Percentiles rank a stretch among this genome's conserved stretches.
These are phyloP conservation scores for Ethmia dodecea DNA, from an alignment of 2,888 invertebrate species.

Conservation along the genomic window DNA sequence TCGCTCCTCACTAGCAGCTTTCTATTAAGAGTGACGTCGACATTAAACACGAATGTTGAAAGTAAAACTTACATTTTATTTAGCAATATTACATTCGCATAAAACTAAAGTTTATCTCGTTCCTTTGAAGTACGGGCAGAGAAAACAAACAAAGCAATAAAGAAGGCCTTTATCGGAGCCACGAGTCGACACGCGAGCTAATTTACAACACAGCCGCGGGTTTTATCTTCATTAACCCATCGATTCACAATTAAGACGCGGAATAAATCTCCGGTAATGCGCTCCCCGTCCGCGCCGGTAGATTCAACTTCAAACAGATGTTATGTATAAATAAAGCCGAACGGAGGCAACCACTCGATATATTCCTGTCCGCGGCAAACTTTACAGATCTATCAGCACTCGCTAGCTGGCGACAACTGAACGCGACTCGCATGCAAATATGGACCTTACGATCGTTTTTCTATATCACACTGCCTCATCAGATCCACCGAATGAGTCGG, in stretches of 20 bases:
- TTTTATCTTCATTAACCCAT: conserved; percentile 79
- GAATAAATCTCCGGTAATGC: conserved; percentile 76
- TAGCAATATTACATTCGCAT: conserved; percentile 64
- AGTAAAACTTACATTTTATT: conserved; percentile 30
- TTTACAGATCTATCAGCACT: conserved; percentile 73
- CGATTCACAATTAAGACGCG: conserved; percentile 78
- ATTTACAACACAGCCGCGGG: conserved; percentile 76
- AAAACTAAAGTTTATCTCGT: conserved; percentile 71
- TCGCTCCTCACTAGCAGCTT: conserved; percentile 31
- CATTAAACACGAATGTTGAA: conserved; percentile 24
- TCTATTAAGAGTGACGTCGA: conserved; percentile 38
- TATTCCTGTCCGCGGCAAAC: conserved; percentile 77
- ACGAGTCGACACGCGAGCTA: conserved; percentile 77
- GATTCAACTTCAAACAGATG: conserved; percentile 77
- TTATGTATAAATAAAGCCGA: conserved; percentile 77
- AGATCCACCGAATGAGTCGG: conserved; percentile 20
- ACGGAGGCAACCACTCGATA: conserved; percentile 77
- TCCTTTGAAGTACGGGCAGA: conserved; percentile 72
- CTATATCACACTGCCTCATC: background rate
- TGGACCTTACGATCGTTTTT: conserved; percentile 36
- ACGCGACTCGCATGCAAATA: conserved; percentile 32
- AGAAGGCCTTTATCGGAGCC: conserved; percentile 74
- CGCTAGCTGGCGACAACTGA: conserved; percentile 47
- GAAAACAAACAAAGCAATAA: conserved; percentile 77
- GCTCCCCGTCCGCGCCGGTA: conserved; percentile 73